These are phyloP conservation scores for Caenorhabditis macrosperma DNA, from an alignment of 2,888 invertebrate genomes.

Conservation along the genomic window DNA sequence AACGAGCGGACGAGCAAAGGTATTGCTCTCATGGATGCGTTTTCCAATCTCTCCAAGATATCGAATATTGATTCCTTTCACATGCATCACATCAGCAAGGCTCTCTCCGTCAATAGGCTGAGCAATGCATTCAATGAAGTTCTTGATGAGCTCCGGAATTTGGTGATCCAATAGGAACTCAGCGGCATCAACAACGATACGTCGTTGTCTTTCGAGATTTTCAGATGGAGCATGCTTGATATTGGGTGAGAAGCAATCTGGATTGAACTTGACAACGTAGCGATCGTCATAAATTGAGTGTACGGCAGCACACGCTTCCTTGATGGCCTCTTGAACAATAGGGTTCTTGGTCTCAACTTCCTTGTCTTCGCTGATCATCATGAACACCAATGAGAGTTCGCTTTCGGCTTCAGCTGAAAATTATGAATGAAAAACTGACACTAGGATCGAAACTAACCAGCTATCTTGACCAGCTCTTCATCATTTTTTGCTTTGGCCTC, in stretches of 20 bases:
- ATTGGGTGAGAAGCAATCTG: constrained; percentile 96
- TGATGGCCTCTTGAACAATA: constrained; percentile 30
- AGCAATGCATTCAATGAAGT: constrained; percentile 83
- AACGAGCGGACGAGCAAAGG: constrained; percentile 84
- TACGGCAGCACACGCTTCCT: constrained; percentile 89
- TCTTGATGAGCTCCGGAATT: constrained; percentile 87
- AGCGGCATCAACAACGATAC: constrained; percentile 82
- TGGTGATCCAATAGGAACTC: constrained; percentile 86
- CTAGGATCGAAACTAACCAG: constrained; percentile 3
- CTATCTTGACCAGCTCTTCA: constrained; percentile 51
- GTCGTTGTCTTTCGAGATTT: constrained; percentile 84
- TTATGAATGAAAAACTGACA: neutral
- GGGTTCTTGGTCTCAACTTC: constrained; percentile 53
- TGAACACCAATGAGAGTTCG: constrained; percentile 52
- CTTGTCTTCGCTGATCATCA: constrained; percentile 59
- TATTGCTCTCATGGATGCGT: constrained; percentile 19
- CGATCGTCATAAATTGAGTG: constrained; percentile 95
- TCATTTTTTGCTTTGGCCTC: constrained; percentile 52
- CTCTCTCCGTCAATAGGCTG: constrained; percentile 95
- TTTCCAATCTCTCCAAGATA: constrained; percentile 91
- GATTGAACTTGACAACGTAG: constrained; percentile 97
- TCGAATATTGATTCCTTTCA: constrained; percentile 94
- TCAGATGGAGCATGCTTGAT: constrained; percentile 86
- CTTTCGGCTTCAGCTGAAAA: constrained; percentile 52
- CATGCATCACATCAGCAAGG: constrained; percentile 93